A percentile compares a stretch with the other conserved stretches of the same genome.
Conservation (phyloP, 1,140 invertebrate genomes). For the Drosophila fuyamai region DNA sequence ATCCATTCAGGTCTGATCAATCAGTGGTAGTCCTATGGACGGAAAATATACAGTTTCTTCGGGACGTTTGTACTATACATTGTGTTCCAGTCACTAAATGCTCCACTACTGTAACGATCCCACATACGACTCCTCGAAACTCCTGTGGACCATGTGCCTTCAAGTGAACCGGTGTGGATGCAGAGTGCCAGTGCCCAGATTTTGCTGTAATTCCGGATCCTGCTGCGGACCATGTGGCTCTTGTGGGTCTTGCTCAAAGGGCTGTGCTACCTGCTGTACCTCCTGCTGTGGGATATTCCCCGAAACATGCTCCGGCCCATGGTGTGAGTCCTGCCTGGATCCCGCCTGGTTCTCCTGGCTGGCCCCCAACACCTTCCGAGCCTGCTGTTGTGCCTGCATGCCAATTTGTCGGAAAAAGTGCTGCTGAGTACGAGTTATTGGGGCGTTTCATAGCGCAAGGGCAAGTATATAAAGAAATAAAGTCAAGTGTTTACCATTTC, state of each 20-base stretch:
- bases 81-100: not conserved
- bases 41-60: conserved; percentile 18
- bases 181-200: not conserved
- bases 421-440: conserved; percentile 1
- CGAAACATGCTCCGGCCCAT: conserved; percentile 17
- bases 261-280: conserved; percentile 18
- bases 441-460: too few species aligned
- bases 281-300: conserved; percentile 42
- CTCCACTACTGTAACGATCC: conserved; percentile 9
- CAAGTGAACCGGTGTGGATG: conserved; percentile 8
- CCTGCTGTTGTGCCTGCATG: conserved; percentile 21
- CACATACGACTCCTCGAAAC: conserved; percentile 1
- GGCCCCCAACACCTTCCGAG: conserved; percentile 12
- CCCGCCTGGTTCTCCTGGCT: conserved; percentile 47
- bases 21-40: conserved; percentile 5
- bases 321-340: conserved; percentile 39
- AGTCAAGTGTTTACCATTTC: not conserved
- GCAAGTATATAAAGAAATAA: conserved; percentile 2
- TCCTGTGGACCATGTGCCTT: conserved; percentile 17
- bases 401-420: not conserved
- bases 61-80: not conserved
- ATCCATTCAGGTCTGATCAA: conserved; percentile 1
- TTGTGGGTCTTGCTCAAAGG: not conserved
- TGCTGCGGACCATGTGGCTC: conserved; percentile 17
- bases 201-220: not conserved